Evolutionary conservation across 2,113 vertebrate genomes (phyloP), one percentile per base, ranked within the genome.

Genomic region (Isichthys henryi): DNA sequence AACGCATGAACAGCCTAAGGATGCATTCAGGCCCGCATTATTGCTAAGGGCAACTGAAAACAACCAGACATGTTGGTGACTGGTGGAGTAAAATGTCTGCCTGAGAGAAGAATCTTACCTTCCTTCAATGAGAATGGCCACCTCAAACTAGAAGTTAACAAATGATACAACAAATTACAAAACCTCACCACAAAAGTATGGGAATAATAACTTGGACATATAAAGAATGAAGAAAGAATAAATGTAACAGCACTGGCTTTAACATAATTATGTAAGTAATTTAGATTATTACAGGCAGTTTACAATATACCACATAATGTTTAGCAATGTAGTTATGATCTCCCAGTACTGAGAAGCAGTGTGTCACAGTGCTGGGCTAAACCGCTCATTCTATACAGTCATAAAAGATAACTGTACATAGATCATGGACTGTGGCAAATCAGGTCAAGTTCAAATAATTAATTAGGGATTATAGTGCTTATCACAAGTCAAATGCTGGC

Each of bases 91-190:
- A 21, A 80, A 80, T 39, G 74, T 80, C 74, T 80, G 74, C 74
- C 74, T 80, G 31, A 80, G 74, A 80, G 15, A 43, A 80, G 39
- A 19, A 80, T 80, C 74, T 80, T 80, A 80, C 74, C 74, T 80
- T 80, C 74, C 35, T 80, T 80, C 74, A 80, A 43, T 80, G 74
- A 80, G 74, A 43, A 80, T 35, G 74, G 74, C 74, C 74, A 80
- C 74, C 74, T 80, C 74, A 80, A 43, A 80, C 74, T 80, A 80
- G 74, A 80, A 80, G 74, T 80, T 80, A 80, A 80, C 74, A 80
- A 80, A 80, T 80, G 19, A 80, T 80, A 80, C 74, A 80, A 80
- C 31, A 80, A 80, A 80, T 80, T 80, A 80, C 74, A 80, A 80
- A 80, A 80, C 74, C 74, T 80, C 35, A 80, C 31, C 35, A 80